Evolutionary conservation across 2,888 invertebrate genomes (phyloP).

Genomic region (Acronicta leporina): DNA sequence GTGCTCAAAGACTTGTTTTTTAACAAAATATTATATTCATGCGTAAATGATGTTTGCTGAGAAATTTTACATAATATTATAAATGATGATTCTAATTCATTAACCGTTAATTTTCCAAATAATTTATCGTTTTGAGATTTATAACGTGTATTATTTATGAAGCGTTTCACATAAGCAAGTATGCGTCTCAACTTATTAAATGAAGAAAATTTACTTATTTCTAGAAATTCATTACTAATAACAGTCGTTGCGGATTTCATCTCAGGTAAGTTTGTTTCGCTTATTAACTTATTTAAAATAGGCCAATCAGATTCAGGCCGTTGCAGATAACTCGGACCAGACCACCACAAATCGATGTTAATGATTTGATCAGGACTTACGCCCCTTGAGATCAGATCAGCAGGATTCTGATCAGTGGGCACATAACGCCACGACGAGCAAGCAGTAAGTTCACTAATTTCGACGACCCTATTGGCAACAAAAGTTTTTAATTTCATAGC

Average conservation of each 20-base stretch:
- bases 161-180: conserved; percentile 2
- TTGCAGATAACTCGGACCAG: conserved; percentile 6
- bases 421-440: conserved; percentile 2
- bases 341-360: conserved; percentile 7
- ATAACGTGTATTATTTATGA: not conserved
- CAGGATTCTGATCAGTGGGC: conserved; percentile 44
- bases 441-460: conserved; percentile 10
- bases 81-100: conserved; percentile 5
- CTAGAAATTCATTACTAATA: not conserved
- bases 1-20: conserved; percentile 18
- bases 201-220: conserved; percentile 2
- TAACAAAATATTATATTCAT: not conserved
- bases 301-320: conserved; percentile 3
- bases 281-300: not conserved
- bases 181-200: conserved; percentile 2
- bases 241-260: conserved; percentile 1
- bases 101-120: not conserved
- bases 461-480: conserved; percentile 7
- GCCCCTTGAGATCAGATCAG: conserved; percentile 41
- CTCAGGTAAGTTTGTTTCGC: conserved; percentile 10
- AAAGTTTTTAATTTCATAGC: too few species aligned
- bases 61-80: not conserved
- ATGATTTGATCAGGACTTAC: conserved; percentile 4
- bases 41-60: not conserved
- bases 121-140: not conserved